These are phyloP conservation scores for Philopotamus ludificatus DNA, from an alignment of 1,140 invertebrate species.

Conservation along the genomic window DNA sequence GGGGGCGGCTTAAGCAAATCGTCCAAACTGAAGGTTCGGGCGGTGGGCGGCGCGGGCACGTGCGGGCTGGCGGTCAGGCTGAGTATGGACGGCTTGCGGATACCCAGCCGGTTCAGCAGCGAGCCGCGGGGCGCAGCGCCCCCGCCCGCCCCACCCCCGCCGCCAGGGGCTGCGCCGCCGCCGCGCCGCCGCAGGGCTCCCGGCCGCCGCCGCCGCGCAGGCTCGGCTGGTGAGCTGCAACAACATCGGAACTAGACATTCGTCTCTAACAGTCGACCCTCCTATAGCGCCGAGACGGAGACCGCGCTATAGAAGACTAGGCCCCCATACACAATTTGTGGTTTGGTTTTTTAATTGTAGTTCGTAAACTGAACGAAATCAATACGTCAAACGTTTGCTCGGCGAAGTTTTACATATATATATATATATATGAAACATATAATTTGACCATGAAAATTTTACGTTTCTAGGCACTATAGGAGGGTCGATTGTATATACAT, in stretches of 20 bases:
- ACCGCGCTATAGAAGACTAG: too few species aligned
- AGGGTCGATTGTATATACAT: too few species aligned
- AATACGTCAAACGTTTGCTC: too few species aligned
- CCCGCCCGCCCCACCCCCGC: slow-evolving; percentile 46
- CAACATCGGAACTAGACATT: not conserved
- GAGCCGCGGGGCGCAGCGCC: slow-evolving; percentile 58
- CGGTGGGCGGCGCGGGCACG: slow-evolving; percentile 55
- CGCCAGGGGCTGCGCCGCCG: slow-evolving; percentile 41
- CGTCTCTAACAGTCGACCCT: too few species aligned
- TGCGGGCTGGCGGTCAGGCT: slow-evolving; percentile 65
- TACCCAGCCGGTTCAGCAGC: slow-evolving; percentile 72
- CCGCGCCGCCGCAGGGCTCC: slow-evolving; percentile 48
- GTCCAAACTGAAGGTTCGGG: slow-evolving; percentile 77
- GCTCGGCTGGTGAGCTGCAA: slow-evolving; percentile 45
- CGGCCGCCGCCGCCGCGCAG: slow-evolving; percentile 41
- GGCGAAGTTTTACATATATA: too few species aligned
- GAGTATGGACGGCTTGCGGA: slow-evolving; percentile 75
- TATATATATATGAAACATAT: too few species aligned
- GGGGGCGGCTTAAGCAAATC: slow-evolving; percentile 74
- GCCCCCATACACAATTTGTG: too few species aligned
- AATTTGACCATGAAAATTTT: too few species aligned
- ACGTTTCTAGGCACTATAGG: too few species aligned
- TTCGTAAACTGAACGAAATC: too few species aligned
- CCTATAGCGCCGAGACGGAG: too few species aligned
- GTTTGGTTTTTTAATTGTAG: too few species aligned